Conservation (phyloP, 2,113 vertebrate genomes). For the Hymenochirus boettgeri region DNA sequence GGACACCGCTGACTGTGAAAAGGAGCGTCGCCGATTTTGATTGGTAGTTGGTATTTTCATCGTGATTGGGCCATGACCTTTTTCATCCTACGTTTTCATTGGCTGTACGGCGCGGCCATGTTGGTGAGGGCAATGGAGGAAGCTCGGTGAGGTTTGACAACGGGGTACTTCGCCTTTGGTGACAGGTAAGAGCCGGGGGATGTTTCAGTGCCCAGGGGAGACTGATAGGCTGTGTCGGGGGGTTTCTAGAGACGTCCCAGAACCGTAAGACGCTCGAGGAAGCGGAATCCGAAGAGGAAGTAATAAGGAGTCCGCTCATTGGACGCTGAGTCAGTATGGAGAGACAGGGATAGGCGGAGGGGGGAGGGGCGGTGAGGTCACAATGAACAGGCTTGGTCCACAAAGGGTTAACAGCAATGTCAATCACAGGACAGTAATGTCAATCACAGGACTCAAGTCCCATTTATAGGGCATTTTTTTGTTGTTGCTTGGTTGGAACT, state of each 20-base stretch:
- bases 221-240: neutral
- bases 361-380: conserved; percentile 9
- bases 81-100: conserved; percentile 55
- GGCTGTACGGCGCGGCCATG: conserved; percentile 61
- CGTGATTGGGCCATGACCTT: too few species aligned
- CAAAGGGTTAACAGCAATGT: too few species aligned
- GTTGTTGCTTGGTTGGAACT: too few species aligned
- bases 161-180: conserved; percentile 19
- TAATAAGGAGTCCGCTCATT: conserved; percentile 75
- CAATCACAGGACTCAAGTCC: too few species aligned
- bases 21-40: too few species aligned
- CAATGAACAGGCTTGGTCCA: neutral
- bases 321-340: conserved; percentile 67
- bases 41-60: too few species aligned
- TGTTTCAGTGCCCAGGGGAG: neutral
- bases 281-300: conserved; percentile 57
- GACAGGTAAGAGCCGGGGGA: conserved; percentile 26
- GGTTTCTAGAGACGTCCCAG: conserved; percentile 22
- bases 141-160: conserved; percentile 38
- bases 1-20: too few species aligned
- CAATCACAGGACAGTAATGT: too few species aligned
- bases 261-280: conserved; percentile 31
- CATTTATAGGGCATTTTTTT: too few species aligned
- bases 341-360: conserved; percentile 57
- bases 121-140: conserved; percentile 49